Percentiles rank a stretch among this genome's conserved stretches.
Evolutionary conservation across 2,113 vertebrate genomes (phyloP).

Genomic region (Phaethornis superciliosus): DNA sequence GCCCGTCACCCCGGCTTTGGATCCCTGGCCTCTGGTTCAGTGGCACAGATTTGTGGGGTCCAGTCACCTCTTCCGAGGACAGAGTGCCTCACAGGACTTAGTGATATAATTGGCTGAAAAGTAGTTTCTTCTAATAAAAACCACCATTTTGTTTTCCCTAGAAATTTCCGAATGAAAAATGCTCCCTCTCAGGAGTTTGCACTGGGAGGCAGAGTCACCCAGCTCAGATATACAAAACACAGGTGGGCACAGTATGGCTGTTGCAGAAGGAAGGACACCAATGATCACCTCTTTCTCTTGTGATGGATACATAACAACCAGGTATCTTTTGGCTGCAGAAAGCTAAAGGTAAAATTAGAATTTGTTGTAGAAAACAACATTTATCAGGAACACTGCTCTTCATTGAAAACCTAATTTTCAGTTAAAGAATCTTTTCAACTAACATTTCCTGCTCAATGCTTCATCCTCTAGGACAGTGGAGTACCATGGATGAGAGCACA

Average conservation of each 20-base stretch:
- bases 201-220: not conserved
- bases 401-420: not conserved
- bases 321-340: not conserved
- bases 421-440: not conserved
- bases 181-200: not conserved
- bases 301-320: not conserved
- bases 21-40: not conserved
- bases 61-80: not conserved
- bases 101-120: not conserved
- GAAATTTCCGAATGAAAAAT: not conserved
- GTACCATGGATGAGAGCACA: not conserved
- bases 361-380: not conserved
- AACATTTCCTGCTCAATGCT: not conserved
- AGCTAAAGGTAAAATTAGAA: not conserved
- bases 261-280: not conserved
- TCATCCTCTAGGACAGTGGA: not conserved
- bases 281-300: not conserved
- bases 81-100: not conserved
- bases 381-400: not conserved
- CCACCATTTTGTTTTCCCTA: not conserved
- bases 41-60: not conserved
- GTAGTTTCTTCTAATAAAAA: not conserved
- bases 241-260: not conserved
- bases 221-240: not conserved
- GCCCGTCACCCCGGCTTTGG: fast-evolving